These are phyloP conservation scores for Gasterosteus nipponicus DNA, from an alignment of 2,113 vertebrate species.

Conservation along the genomic window DNA sequence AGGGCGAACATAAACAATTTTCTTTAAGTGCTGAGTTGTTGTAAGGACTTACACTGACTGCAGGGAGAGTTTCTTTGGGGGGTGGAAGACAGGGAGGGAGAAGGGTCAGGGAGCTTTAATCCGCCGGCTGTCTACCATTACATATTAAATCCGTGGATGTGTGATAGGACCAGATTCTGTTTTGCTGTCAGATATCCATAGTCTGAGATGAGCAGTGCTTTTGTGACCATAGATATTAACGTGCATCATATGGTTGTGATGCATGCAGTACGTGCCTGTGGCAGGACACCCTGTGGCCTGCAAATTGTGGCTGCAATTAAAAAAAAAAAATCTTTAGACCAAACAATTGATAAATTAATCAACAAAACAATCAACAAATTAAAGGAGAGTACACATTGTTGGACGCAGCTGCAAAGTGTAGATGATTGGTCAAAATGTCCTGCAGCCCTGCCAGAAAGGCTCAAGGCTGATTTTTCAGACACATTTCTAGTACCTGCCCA, in stretches of 20 bases:
- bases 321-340: not conserved
- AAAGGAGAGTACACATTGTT: not conserved
- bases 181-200: conserved; percentile 8
- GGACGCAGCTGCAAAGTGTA: no score
- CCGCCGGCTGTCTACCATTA: conserved; percentile 3
- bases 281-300: not conserved
- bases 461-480: not conserved
- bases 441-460: not conserved
- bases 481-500: not conserved
- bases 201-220: conserved; percentile 5
- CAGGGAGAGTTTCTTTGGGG: conserved; percentile 1
- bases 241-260: not conserved
- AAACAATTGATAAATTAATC: not conserved
- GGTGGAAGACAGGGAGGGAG: conserved; percentile 22
- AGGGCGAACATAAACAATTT: conserved; percentile 31
- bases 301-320: not conserved
- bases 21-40: conserved; percentile 29
- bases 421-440: not conserved
- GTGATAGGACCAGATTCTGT: not conserved
- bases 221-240: not conserved
- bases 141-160: conserved; percentile 1
- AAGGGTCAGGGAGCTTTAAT: conserved; percentile 13
- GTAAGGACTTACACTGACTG: conserved; percentile 26
- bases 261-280: not conserved
- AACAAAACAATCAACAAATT: not conserved